A percentile compares a stretch with the other conserved stretches of the same genome.
These are phyloP conservation scores for Anoura caudifer DNA, from an alignment of 2,113 vertebrate species.

Conservation along the genomic window DNA sequence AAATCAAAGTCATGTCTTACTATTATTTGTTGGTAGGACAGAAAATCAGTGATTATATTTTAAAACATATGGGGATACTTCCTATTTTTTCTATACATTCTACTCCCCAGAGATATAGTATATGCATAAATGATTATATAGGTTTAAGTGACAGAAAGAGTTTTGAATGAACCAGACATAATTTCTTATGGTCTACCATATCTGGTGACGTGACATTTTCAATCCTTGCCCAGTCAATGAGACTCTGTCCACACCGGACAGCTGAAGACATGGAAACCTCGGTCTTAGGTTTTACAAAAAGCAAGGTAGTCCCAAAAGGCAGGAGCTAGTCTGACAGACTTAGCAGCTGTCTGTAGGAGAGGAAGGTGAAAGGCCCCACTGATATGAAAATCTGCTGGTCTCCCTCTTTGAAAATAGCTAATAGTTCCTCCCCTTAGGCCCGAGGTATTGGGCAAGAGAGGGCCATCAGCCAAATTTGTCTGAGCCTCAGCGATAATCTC, in stretches of 20 bases:
- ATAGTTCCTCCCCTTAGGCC: background rate
- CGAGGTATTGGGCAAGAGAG: background rate
- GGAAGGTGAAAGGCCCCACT: background rate
- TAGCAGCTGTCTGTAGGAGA: background rate
- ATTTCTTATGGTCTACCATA: background rate
- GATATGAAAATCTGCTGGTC: conserved; percentile 6
- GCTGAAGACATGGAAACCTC: conserved; percentile 9
- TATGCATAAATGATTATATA: conserved; percentile 30
- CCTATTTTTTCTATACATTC: background rate
- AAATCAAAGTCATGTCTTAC: conserved; percentile 48
- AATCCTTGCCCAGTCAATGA: conserved; percentile 5
- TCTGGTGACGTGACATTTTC: background rate
- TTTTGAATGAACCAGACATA: conserved; percentile 44
- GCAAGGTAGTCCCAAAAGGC: background rate
- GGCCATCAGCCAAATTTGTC: background rate
- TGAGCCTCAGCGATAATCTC: background rate
- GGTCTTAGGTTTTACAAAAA: background rate
- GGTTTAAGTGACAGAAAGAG: conserved; percentile 41
- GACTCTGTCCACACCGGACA: conserved; percentile 31
- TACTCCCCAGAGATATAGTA: conserved; percentile 47
- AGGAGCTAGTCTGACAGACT: background rate
- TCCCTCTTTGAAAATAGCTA: conserved; percentile 22
- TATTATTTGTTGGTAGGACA: conserved; percentile 27
- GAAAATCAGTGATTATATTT: background rate
- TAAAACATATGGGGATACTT: background rate